A percentile compares a stretch with the other conserved stretches of the same genome.
Conservation (phyloP, 92 coral and sea anemone species). For the Micromussa lordhowensis region DNA sequence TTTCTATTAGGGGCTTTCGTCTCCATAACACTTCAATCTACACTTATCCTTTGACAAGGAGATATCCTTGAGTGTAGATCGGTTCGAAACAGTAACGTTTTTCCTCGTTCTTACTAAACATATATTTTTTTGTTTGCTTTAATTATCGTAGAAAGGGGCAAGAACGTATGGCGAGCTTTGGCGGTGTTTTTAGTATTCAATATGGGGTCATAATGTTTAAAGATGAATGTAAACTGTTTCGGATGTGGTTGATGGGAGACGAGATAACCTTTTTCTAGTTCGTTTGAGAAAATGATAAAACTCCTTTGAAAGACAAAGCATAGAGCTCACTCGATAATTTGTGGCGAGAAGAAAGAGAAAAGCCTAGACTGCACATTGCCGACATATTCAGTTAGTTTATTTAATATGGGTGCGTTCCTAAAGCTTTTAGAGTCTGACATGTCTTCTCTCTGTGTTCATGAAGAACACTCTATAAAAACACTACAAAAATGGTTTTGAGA, state of each 20-base stretch:
- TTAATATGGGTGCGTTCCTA: neutral
- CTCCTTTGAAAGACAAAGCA: neutral
- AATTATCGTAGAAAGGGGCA: neutral
- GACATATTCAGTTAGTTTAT: neutral
- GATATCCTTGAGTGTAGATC: neutral
- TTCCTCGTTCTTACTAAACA: neutral
- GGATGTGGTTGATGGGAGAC: conserved; percentile 34
- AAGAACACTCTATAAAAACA: neutral
- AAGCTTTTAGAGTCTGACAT: neutral
- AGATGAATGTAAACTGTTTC: conserved; percentile 43
- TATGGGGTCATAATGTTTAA: conserved; percentile 34
- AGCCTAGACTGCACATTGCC: neutral
- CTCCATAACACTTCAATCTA: neutral
- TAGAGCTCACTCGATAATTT: neutral
- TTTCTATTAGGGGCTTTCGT: neutral
- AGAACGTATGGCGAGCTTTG: neutral
- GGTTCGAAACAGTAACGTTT: neutral
- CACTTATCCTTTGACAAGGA: neutral
- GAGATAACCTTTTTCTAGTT: conserved; percentile 26
- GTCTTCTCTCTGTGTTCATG: neutral
- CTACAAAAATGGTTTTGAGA: neutral
- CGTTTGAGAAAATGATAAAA: conserved; percentile 7
- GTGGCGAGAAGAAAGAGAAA: neutral
- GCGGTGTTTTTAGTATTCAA: neutral
- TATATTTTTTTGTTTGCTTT: neutral